A percentile compares a stretch with the other conserved stretches of the same genome.
These are phyloP conservation scores for Dryocosmus kuriphilus DNA, from an alignment of 2,888 invertebrate genomes.

Conservation along the genomic window DNA sequence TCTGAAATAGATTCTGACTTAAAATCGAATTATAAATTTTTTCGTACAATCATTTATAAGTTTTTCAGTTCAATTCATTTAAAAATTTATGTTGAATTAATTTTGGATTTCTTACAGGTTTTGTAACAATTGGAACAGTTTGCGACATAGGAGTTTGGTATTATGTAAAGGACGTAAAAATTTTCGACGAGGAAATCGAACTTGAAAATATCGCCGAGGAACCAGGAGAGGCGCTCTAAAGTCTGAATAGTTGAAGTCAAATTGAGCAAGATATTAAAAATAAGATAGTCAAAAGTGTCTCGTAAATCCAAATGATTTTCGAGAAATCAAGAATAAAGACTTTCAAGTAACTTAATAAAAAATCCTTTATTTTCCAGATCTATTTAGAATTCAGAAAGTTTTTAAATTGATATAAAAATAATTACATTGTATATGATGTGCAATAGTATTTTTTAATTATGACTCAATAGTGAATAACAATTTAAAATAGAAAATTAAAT, in stretches of 20 bases:
- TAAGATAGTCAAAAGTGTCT: slow-evolving; percentile 15
- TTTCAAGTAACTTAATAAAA: slow-evolving; percentile 73
- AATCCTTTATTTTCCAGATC: neutral
- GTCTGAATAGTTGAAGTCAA: slow-evolving; percentile 41
- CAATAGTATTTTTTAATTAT: neutral
- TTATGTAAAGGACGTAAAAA: slow-evolving; percentile 84
- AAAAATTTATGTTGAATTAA: neutral
- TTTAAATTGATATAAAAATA: neutral
- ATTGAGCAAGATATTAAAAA: slow-evolving; percentile 25
- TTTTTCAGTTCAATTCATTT: no score
- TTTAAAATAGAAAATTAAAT: neutral
- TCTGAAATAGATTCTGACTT: no score
- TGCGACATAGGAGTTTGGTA: slow-evolving; percentile 85
- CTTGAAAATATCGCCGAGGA: slow-evolving; percentile 75
- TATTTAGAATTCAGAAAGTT: neutral
- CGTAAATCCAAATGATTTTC: slow-evolving; percentile 6
- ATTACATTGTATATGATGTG: neutral
- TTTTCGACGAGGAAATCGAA: slow-evolving; percentile 83
- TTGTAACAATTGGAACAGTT: slow-evolving; percentile 82
- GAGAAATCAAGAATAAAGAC: slow-evolving; percentile 66
- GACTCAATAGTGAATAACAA: neutral
- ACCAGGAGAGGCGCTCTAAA: slow-evolving; percentile 68
- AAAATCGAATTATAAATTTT: neutral
- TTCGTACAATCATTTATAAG: no score
- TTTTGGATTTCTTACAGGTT: slow-evolving; percentile 70